Percentiles rank a stretch among this genome's conserved stretches.
Evolutionary conservation across 1,140 invertebrate genomes (phyloP).

Genomic region (Telenomus remus): DNA sequence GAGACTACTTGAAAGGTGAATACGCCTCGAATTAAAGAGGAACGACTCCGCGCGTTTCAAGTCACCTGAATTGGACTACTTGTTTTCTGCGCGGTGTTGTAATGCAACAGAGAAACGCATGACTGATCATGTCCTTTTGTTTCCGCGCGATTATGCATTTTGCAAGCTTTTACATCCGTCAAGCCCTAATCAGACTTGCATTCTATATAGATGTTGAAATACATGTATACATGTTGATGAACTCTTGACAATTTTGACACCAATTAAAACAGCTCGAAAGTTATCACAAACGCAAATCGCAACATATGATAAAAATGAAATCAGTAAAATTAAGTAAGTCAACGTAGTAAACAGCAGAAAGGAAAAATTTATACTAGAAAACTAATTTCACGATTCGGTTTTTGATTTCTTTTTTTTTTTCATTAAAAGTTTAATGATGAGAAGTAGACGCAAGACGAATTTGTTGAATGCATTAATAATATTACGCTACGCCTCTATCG

Average conservation of each 20-base stretch:
- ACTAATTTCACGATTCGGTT: slow-evolving; percentile 38
- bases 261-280: too few relatives aligned
- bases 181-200: slow-evolving; percentile 11
- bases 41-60: slow-evolving; percentile 44
- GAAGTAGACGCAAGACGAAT: slow-evolving; percentile 31
- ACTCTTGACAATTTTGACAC: too few relatives aligned
- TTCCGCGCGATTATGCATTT: slow-evolving; percentile 2
- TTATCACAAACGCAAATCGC: too few relatives aligned
- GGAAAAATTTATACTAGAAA: too few relatives aligned
- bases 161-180: background rate
- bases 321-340: too few relatives aligned
- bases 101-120: slow-evolving; percentile 12
- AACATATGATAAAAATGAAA: too few relatives aligned
- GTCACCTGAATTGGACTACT: slow-evolving; percentile 41
- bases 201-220: too few relatives aligned
- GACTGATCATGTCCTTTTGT: slow-evolving; percentile 17
- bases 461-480: slow-evolving; percentile 51
- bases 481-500: slow-evolving; percentile 44
- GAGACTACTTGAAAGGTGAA: slow-evolving; percentile 67
- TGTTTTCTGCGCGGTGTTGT: slow-evolving; percentile 15
- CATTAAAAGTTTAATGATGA: slow-evolving; percentile 55
- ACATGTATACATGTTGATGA: too few relatives aligned
- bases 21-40: slow-evolving; percentile 68
- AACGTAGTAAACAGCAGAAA: too few relatives aligned
- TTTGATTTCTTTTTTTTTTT: slow-evolving; percentile 46